Conservation (phyloP, 2,888 invertebrate species). For the Rhorus exstirpatorius region DNA sequence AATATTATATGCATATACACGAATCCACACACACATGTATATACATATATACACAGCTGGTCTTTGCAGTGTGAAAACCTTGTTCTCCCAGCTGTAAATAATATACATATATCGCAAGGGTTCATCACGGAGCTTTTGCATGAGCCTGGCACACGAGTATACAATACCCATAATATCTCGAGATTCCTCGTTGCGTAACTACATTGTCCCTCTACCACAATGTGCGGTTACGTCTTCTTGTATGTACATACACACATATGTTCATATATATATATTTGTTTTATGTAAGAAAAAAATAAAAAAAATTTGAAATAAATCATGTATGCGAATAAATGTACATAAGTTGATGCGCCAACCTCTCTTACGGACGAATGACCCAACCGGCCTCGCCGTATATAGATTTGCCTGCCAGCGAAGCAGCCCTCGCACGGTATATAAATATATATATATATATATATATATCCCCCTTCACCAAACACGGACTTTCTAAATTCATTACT, state of each 20-base stretch:
- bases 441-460: no score
- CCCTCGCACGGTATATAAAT: no score
- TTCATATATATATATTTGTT: slow-evolving; percentile 22
- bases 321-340: slow-evolving; percentile 39
- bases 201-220: slow-evolving; percentile 10
- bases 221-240: slow-evolving; percentile 18
- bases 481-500: slow-evolving; percentile 85
- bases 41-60: slow-evolving; percentile 9
- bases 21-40: slow-evolving; percentile 8
- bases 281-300: slow-evolving; percentile 7
- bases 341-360: slow-evolving; percentile 39
- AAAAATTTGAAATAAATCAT: slow-evolving; percentile 30
- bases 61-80: slow-evolving; percentile 84
- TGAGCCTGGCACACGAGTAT: no score
- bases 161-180: slow-evolving; percentile 25
- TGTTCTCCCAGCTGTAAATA: slow-evolving; percentile 84
- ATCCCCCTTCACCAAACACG: slow-evolving; percentile 81
- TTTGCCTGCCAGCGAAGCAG: slow-evolving; percentile 35
- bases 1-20: slow-evolving; percentile 5
- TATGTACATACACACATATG: slow-evolving; percentile 1
- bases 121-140: no score
- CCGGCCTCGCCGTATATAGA: slow-evolving; percentile 38
- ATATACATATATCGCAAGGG: slow-evolving; percentile 20
- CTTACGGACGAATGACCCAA: slow-evolving; percentile 26
- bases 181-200: slow-evolving; percentile 52